A percentile compares a stretch with the other conserved stretches of the same genome.
Conservation (phyloP, 1,140 invertebrate genomes). For the Aphaenogaster floridana region DNA sequence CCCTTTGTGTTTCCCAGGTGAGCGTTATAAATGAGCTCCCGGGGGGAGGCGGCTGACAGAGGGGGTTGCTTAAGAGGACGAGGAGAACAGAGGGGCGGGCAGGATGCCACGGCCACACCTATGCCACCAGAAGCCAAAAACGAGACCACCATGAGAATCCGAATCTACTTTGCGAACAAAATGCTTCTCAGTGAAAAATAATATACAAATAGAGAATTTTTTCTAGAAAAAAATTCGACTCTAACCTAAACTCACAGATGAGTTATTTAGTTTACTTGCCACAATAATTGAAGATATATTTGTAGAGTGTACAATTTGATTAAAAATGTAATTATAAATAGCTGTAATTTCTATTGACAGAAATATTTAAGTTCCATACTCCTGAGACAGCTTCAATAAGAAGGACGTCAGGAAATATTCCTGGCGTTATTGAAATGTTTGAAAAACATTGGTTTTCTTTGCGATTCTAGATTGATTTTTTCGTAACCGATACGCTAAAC, state of each 20-base stretch:
- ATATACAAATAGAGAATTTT: conserved; percentile 58
- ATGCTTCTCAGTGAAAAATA: conserved; percentile 72
- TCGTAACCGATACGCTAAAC: neutral
- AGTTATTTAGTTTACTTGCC: neutral
- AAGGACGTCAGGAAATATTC: neutral
- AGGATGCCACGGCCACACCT: conserved; percentile 81
- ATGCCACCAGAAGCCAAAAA: conserved; percentile 80
- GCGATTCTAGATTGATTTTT: conserved; percentile 9
- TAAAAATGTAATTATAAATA: conserved; percentile 3
- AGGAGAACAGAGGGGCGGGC: conserved; percentile 16
- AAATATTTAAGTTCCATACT: neutral
- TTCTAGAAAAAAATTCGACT: neutral
- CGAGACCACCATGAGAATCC: conserved; percentile 80
- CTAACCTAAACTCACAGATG: no score
- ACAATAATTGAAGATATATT: neutral
- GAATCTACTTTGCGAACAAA: conserved; percentile 74
- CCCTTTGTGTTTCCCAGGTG: conserved; percentile 85
- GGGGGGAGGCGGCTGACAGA: conserved; percentile 60
- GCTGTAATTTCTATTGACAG: neutral
- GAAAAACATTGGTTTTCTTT: neutral
- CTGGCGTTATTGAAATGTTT: no score
- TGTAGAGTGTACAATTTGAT: neutral
- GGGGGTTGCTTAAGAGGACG: conserved; percentile 52
- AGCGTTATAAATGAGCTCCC: conserved; percentile 85
- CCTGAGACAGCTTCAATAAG: neutral